phyloP scores from a whole-genome alignment of 2,888 invertebrate species.

The Microdon myrmicae region DNA sequence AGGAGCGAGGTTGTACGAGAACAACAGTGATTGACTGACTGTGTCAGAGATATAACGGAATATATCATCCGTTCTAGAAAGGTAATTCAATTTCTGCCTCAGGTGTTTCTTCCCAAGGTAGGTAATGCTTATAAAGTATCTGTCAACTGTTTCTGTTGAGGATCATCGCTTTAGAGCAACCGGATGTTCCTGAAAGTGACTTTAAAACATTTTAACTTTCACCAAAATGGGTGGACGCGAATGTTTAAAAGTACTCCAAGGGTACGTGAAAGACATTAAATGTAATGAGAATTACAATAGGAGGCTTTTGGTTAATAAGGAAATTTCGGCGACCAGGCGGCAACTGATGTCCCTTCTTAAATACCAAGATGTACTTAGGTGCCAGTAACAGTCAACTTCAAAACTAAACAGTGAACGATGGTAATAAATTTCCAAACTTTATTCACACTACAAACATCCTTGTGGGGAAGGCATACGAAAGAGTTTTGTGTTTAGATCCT shows the following conservation, averaged over 20 bases:
- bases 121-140: conserved; percentile 39
- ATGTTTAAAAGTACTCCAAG: no score
- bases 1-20: background rate
- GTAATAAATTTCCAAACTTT: conserved; percentile 20
- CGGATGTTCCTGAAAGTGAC: background rate
- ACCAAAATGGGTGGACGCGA: no score
- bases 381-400: conserved; percentile 5
- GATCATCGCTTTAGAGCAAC: conserved; percentile 3
- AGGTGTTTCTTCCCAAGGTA: conserved; percentile 32
- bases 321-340: background rate
- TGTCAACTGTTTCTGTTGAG: conserved; percentile 17
- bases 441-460: background rate
- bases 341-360: background rate
- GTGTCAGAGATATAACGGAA: conserved; percentile 40
- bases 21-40: conserved; percentile 17
- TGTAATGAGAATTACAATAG: no score
- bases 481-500: background rate
- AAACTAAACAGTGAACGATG: conserved; percentile 11
- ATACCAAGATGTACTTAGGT: background rate
- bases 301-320: no score
- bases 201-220: background rate
- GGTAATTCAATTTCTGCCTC: conserved; percentile 38
- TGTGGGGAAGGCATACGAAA: background rate
- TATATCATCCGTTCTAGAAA: conserved; percentile 7
- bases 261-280: no score